phyloP scores from a whole-genome alignment of 2,113 vertebrate genomes.

The Microtus pennsylvanicus region DNA sequence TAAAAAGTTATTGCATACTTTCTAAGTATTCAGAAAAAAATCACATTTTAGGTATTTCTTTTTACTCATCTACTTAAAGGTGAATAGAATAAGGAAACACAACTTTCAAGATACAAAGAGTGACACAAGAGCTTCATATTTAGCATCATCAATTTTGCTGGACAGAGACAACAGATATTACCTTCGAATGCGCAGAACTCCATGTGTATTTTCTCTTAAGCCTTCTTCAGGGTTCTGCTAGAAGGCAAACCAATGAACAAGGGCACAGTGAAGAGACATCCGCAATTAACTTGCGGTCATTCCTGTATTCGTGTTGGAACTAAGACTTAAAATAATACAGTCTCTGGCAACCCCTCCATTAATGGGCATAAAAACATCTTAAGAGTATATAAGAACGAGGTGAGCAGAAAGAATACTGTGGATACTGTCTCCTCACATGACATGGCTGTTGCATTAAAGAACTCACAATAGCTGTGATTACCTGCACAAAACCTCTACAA shows the following conservation, averaged over 20 bases:
- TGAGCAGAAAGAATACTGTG: not conserved
- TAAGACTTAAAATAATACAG: not conserved
- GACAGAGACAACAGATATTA: not conserved
- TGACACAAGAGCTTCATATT: not conserved
- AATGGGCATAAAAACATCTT: not conserved
- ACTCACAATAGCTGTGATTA: not conserved
- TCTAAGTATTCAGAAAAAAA: not conserved
- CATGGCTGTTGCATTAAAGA: not conserved
- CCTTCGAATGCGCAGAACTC: not conserved
- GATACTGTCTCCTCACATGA: not conserved
- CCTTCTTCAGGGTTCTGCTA: not conserved
- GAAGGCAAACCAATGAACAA: constrained; percentile 2
- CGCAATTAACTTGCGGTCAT: not conserved
- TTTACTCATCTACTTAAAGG: not conserved
- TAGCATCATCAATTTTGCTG: not conserved
- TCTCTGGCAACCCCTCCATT: not conserved
- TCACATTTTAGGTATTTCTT: not conserved
- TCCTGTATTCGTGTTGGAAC: not conserved
- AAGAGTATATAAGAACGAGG: not conserved
- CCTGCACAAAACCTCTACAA: not conserved
- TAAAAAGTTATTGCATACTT: not conserved
- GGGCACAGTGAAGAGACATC: not conserved
- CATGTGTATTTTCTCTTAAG: not conserved
- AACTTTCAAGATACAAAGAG: not conserved
- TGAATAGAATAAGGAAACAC: not conserved